phyloP scores from a whole-genome alignment of 2,113 vertebrate genomes.

The Tachysurus vachellii region DNA sequence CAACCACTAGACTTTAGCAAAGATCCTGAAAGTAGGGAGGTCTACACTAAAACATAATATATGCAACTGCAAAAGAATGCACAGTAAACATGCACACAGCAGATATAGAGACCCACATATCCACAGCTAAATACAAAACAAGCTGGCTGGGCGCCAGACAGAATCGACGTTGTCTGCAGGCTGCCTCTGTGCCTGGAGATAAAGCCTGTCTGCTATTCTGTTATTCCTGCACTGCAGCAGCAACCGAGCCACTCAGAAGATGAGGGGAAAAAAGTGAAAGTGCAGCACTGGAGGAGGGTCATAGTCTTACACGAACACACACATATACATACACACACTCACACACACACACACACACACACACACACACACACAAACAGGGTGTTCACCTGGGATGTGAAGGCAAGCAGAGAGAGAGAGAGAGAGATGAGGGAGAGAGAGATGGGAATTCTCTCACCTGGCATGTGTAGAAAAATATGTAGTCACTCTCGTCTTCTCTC shows the following conservation, averaged over 20 bases:
- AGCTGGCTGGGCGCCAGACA: slow-evolving; percentile 38
- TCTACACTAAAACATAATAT: slow-evolving; percentile 14
- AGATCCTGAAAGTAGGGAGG: slow-evolving; percentile 40
- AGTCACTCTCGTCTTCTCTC: not conserved
- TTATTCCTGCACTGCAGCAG: slow-evolving; percentile 54
- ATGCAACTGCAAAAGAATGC: slow-evolving; percentile 12
- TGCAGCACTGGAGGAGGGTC: slow-evolving; percentile 8
- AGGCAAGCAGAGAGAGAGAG: slow-evolving; percentile 25
- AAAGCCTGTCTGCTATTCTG: slow-evolving; percentile 43
- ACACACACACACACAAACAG: slow-evolving; percentile 4
- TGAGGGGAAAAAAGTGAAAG: not conserved
- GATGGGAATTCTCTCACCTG: slow-evolving; percentile 35
- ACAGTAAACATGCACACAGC: slow-evolving; percentile 28
- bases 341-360: slow-evolving; percentile 37
- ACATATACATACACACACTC: slow-evolving; percentile 29
- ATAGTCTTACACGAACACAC: slow-evolving; percentile 28
- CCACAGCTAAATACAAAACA: slow-evolving; percentile 34
- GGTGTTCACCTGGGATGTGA: slow-evolving; percentile 41
- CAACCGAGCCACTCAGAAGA: slow-evolving; percentile 29
- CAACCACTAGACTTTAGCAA: slow-evolving; percentile 50
- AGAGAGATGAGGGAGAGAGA: slow-evolving; percentile 26
- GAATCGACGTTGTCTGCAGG: slow-evolving; percentile 25
- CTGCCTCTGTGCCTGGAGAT: slow-evolving; percentile 22
- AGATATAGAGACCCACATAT: slow-evolving; percentile 11
- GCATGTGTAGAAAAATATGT: not conserved